These are phyloP conservation scores for Cantharis rustica DNA, from an alignment of 2,888 invertebrate genomes.

Conservation along the genomic window DNA sequence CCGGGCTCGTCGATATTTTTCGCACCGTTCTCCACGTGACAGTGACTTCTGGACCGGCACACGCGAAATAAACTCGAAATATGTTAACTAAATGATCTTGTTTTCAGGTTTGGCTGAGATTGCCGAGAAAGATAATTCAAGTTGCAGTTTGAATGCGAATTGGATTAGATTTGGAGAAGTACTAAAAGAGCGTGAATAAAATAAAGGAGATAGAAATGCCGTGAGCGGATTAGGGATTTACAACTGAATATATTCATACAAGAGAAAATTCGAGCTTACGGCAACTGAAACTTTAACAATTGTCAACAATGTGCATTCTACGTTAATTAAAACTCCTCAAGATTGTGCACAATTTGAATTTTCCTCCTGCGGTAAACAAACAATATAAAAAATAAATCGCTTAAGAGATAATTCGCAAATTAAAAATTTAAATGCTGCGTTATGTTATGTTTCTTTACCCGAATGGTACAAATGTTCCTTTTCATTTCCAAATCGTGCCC, in stretches of 20 bases:
- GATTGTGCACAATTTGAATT: slow-evolving; percentile 15
- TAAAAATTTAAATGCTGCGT: slow-evolving; percentile 26
- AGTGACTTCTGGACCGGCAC: neutral
- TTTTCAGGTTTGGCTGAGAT: slow-evolving; percentile 37
- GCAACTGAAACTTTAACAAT: slow-evolving; percentile 29
- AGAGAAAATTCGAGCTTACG: slow-evolving; percentile 28
- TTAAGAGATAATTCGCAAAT: slow-evolving; percentile 24
- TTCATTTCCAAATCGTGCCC: slow-evolving; percentile 26
- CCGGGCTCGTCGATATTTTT: neutral
- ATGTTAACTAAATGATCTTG: slow-evolving; percentile 19
- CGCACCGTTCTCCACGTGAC: too few species aligned
- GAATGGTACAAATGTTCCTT: slow-evolving; percentile 34
- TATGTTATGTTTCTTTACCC: slow-evolving; percentile 29
- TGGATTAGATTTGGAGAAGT: slow-evolving; percentile 47
- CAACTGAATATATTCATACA: slow-evolving; percentile 30
- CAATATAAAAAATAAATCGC: slow-evolving; percentile 9
- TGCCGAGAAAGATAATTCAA: slow-evolving; percentile 42
- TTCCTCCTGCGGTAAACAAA: neutral
- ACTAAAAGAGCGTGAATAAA: slow-evolving; percentile 46
- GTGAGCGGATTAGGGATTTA: slow-evolving; percentile 41
- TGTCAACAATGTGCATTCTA: slow-evolving; percentile 29
- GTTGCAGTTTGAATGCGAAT: slow-evolving; percentile 49
- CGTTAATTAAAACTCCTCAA: slow-evolving; percentile 28
- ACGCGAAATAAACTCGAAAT: neutral
- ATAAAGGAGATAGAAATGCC: slow-evolving; percentile 40